Conservation (phyloP, 2,888 invertebrate genomes). For the Uropetala carovei region DNA sequence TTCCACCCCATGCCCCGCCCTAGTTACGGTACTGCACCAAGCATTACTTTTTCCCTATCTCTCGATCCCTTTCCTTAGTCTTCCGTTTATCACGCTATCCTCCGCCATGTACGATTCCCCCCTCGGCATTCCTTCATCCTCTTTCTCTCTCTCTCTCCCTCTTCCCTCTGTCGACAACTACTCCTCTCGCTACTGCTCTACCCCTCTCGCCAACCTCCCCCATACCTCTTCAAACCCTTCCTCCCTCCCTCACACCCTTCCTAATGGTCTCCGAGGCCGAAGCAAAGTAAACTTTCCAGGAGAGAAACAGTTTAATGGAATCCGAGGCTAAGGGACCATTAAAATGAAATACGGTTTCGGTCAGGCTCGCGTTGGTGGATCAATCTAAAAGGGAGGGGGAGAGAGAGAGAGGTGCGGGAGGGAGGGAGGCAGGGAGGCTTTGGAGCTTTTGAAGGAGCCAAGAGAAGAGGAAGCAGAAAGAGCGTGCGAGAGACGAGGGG, state of each 20-base stretch:
- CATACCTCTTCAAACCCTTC: neutral
- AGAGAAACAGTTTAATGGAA: constrained; percentile 79
- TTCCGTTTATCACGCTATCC: constrained; percentile 25
- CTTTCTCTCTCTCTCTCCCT: neutral
- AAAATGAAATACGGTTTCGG: constrained; percentile 77
- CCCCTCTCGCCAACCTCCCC: neutral
- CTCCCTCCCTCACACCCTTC: neutral
- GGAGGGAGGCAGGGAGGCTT: neutral
- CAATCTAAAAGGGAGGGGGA: constrained; percentile 43
- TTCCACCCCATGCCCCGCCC: too few relatives aligned
- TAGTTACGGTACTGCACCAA: neutral
- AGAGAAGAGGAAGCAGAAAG: neutral
- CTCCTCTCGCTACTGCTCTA: neutral
- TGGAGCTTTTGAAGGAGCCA: too few relatives aligned
- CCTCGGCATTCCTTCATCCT: constrained; percentile 7
- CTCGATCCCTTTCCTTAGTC: neutral
- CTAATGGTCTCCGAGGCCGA: constrained; percentile 63
- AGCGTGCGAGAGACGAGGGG: neutral
- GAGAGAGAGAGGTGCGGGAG: neutral
- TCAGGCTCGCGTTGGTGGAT: constrained; percentile 61
- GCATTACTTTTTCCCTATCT: neutral
- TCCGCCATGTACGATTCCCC: neutral
- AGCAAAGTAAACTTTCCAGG: constrained; percentile 65
- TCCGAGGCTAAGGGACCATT: constrained; percentile 78
- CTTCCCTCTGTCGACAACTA: constrained; percentile 4